Conservation (phyloP, 2,113 vertebrate species). For the Scartelaos histophorus region DNA sequence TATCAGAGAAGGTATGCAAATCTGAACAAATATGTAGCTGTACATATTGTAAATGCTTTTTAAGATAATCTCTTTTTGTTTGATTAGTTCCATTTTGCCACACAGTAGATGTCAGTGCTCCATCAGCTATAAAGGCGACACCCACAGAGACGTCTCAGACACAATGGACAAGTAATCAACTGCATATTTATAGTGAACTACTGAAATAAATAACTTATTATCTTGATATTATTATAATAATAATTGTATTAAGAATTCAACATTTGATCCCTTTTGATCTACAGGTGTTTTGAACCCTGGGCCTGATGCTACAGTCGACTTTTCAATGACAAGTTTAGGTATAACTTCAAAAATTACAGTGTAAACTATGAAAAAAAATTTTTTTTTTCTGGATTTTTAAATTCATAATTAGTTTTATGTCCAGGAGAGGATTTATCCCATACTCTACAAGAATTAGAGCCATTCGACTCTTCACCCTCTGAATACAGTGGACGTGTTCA, state of each 20-base stretch:
- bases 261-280: background rate
- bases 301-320: background rate
- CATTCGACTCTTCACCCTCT: constrained; percentile 21
- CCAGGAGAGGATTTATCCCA: constrained; percentile 42
- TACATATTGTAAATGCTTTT: background rate
- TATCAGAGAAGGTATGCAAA: constrained; percentile 66
- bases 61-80: constrained; percentile 1
- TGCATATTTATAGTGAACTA: background rate
- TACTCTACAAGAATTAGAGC: constrained; percentile 15
- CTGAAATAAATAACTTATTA: background rate
- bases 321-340: constrained; percentile 11
- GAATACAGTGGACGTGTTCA: constrained; percentile 22
- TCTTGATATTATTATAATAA: background rate
- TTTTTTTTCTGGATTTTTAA: background rate
- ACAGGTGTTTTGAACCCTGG: constrained; percentile 10
- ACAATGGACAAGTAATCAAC: background rate
- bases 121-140: constrained; percentile 42
- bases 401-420: constrained; percentile 15
- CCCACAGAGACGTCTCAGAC: constrained; percentile 1
- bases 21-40: background rate
- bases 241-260: background rate
- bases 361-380: background rate
- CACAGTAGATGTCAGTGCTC: constrained; percentile 59
- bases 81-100: constrained; percentile 77
- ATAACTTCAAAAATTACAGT: background rate